phyloP scores from a whole-genome alignment of 2,888 invertebrate species.

The Incurvaria masculella region DNA sequence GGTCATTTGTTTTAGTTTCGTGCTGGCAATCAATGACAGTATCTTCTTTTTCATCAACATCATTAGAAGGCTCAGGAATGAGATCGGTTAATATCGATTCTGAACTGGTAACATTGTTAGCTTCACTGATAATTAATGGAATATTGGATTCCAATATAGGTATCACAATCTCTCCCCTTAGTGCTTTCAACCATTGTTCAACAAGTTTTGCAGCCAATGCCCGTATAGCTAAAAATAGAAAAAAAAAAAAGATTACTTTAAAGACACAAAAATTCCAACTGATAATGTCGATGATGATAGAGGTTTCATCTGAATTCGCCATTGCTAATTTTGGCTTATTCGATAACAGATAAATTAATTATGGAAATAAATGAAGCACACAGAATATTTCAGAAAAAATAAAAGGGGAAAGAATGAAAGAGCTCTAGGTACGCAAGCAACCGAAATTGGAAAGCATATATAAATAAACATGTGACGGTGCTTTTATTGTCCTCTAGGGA shows the following conservation, averaged over 20 bases:
- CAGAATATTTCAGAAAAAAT: slow-evolving; percentile 7
- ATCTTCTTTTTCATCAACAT: not conserved
- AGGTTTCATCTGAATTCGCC: slow-evolving; percentile 1
- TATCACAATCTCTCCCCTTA: slow-evolving; percentile 69
- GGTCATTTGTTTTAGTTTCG: not conserved
- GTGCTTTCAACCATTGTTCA: slow-evolving; percentile 86
- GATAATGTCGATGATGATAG: not conserved
- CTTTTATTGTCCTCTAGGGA: no score
- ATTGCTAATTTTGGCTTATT: not conserved
- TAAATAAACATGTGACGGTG: no score
- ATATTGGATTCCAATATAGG: slow-evolving; percentile 38
- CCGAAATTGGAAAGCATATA: no score
- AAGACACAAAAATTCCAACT: slow-evolving; percentile 1
- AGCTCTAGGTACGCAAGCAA: not conserved
- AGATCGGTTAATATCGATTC: not conserved
- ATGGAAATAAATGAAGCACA: not conserved
- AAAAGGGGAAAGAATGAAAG: slow-evolving; percentile 6
- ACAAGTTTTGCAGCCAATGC: slow-evolving; percentile 77
- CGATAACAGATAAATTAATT: not conserved
- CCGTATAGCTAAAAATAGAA: slow-evolving; percentile 64
- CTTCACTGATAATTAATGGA: slow-evolving; percentile 31
- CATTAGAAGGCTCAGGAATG: not conserved
- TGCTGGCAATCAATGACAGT: not conserved
- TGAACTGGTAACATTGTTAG: not conserved
- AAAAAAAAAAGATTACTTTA: slow-evolving; percentile 14